A percentile compares a stretch with the other conserved stretches of the same genome.
Conservation (phyloP, 2,888 invertebrate genomes). For the Ptilodon capucinus region DNA sequence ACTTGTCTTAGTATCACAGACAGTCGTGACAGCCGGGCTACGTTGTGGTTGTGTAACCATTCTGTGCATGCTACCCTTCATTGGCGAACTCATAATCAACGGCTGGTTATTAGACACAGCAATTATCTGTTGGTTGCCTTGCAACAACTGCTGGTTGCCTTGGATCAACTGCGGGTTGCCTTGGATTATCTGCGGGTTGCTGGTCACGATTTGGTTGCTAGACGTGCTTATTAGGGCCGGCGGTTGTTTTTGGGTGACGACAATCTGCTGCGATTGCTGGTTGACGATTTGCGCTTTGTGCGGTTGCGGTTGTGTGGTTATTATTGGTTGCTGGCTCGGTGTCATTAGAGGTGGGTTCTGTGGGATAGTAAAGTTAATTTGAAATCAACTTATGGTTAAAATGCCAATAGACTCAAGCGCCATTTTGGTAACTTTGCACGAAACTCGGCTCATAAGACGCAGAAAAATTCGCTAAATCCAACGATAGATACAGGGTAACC, state of each 20-base stretch:
- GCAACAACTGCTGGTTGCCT: slow-evolving; percentile 55
- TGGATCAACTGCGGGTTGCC: slow-evolving; percentile 35
- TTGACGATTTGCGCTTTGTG: slow-evolving; percentile 80
- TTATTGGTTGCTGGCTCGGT: slow-evolving; percentile 74
- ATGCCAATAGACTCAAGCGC: too few relatives aligned
- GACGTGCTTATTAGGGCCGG: slow-evolving; percentile 64
- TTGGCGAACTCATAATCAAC: slow-evolving; percentile 65
- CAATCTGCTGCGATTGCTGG: slow-evolving; percentile 63
- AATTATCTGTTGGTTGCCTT: slow-evolving; percentile 67
- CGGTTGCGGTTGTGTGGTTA: slow-evolving; percentile 75
- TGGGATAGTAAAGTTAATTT: neutral
- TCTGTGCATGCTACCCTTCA: slow-evolving; percentile 60
- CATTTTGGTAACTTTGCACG: too few relatives aligned
- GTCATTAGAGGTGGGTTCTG: slow-evolving; percentile 75
- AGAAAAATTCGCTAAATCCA: too few relatives aligned
- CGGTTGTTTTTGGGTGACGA: slow-evolving; percentile 71
- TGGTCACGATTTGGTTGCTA: slow-evolving; percentile 48
- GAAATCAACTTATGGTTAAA: neutral
- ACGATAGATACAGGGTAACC: too few relatives aligned
- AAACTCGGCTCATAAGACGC: too few relatives aligned
- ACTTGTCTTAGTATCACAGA: slow-evolving; percentile 50
- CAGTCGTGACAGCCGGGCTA: slow-evolving; percentile 47
- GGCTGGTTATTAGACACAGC: slow-evolving; percentile 71
- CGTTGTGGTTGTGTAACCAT: slow-evolving; percentile 61
- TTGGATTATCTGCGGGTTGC: slow-evolving; percentile 43